phyloP scores from a whole-genome alignment of 1,140 invertebrate species.

The Drosophila athabasca region DNA sequence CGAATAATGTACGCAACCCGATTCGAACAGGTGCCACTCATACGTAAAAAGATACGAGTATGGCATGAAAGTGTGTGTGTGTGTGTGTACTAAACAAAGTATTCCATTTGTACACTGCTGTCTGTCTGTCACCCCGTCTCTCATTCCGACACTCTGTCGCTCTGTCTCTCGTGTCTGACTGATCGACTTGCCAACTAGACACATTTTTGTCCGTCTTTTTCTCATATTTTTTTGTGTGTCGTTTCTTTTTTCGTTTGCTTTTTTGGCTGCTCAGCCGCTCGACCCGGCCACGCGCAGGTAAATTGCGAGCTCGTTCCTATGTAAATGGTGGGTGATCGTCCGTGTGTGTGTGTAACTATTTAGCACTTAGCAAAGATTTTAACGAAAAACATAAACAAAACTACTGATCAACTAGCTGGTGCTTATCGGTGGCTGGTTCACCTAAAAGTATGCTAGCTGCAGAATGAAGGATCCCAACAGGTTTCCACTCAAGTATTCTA shows the following conservation, averaged over 20 bases:
- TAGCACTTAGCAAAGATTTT: conserved; percentile 27
- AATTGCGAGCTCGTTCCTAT: conserved; percentile 1
- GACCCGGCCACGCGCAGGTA: conserved; percentile 56
- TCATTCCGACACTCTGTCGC: not conserved
- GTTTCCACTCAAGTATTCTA: too few relatives aligned
- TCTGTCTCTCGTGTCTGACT: conserved; percentile 11
- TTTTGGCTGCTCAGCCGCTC: conserved; percentile 18
- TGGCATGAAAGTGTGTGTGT: conserved; percentile 11
- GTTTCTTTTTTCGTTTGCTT: conserved; percentile 22
- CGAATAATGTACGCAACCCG: conserved; percentile 57
- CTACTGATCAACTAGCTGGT: conserved; percentile 20
- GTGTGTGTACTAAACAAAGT: conserved; percentile 26
- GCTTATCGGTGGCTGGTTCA: not conserved
- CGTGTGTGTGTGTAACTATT: conserved; percentile 10
- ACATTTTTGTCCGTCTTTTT: conserved; percentile 36
- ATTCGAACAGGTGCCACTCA: conserved; percentile 53
- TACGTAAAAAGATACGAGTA: conserved; percentile 7
- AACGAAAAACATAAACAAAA: not conserved
- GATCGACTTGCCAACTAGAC: conserved; percentile 58
- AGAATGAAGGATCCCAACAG: too few relatives aligned
- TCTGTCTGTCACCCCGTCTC: not conserved
- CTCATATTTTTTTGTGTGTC: not conserved
- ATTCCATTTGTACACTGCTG: conserved; percentile 63
- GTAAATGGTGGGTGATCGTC: conserved; percentile 12
- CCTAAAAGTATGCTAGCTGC: conserved; percentile 20